These are phyloP conservation scores for Perdita meconis DNA, from an alignment of 2,888 invertebrate genomes.

Conservation along the genomic window DNA sequence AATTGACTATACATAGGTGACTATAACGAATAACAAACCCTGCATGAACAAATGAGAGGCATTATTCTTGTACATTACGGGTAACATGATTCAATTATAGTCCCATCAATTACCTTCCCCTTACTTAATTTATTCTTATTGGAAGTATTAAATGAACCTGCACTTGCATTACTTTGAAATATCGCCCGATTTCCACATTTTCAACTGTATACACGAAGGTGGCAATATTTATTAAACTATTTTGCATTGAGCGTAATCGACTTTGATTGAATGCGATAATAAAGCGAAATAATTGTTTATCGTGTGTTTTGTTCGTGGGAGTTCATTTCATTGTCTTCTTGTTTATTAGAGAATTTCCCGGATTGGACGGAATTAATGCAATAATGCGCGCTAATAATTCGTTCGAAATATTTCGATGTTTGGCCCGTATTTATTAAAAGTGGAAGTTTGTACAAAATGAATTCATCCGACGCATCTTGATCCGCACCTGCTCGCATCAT, in stretches of 20 bases:
- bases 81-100: too few species aligned
- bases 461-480: conserved; percentile 1
- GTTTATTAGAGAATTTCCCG: conserved; percentile 3
- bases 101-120: too few species aligned
- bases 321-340: not conserved
- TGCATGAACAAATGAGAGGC: too few species aligned
- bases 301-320: not conserved
- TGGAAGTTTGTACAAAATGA: not conserved
- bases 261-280: not conserved
- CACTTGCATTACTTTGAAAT: not conserved
- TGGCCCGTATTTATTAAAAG: conserved; percentile 16
- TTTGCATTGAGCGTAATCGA: not conserved
- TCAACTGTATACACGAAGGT: not conserved
- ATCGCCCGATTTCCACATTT: not conserved
- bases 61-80: too few species aligned
- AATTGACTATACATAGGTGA: too few species aligned
- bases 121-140: too few species aligned
- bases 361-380: not conserved
- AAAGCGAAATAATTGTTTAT: not conserved
- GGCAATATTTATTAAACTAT: not conserved
- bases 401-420: not conserved
- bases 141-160: too few species aligned
- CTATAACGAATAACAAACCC: too few species aligned
- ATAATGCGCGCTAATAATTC: not conserved
- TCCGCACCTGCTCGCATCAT: not conserved